Conservation (phyloP, 1,140 invertebrate genomes). For the Magallana gigas region DNA sequence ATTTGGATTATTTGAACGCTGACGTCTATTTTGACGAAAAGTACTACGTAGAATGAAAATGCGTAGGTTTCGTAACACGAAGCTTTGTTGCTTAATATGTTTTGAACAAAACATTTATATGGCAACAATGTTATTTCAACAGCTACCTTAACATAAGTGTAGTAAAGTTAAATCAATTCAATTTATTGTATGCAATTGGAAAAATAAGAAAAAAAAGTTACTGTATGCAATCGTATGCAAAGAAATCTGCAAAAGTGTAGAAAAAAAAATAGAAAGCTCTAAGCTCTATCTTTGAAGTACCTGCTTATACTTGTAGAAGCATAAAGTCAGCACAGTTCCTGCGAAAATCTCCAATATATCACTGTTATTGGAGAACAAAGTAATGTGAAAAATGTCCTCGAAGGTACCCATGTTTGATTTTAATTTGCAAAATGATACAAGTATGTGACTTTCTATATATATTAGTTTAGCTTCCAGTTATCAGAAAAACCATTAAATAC, state of each 20-base stretch:
- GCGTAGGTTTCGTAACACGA: not conserved
- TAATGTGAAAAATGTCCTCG: not conserved
- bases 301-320: too few species aligned
- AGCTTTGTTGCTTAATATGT: not conserved
- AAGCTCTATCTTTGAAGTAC: too few species aligned
- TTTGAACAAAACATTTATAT: too few species aligned
- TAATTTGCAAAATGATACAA: conserved; percentile 18
- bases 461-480: conserved; percentile 19
- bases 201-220: too few species aligned
- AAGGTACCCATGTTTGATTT: conserved; percentile 15
- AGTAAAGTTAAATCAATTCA: too few species aligned
- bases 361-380: conserved; percentile 15
- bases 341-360: not conserved
- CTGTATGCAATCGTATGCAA: too few species aligned
- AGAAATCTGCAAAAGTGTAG: too few species aligned
- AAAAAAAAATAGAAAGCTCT: too few species aligned
- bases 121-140: too few species aligned
- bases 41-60: not conserved
- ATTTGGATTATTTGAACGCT: not conserved
- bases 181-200: too few species aligned
- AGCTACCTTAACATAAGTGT: too few species aligned
- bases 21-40: not conserved
- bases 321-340: too few species aligned
- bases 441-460: conserved; percentile 15
- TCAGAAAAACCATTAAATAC: conserved; percentile 12